Conservation (phyloP, 2,888 invertebrate genomes). For the Bombylius major region DNA sequence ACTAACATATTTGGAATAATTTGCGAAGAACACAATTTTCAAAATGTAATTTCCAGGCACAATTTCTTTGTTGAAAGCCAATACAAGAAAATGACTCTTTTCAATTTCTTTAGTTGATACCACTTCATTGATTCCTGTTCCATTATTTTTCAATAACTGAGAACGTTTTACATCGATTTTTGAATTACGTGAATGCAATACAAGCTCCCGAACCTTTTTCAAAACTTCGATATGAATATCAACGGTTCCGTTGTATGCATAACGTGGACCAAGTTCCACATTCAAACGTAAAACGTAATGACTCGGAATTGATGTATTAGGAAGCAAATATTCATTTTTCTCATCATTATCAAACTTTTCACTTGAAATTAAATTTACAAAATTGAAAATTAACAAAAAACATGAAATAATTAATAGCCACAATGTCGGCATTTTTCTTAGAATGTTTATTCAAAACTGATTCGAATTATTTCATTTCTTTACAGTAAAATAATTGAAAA, state of each 20-base stretch:
- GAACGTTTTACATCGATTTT: neutral
- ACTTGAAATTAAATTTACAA: too few species aligned
- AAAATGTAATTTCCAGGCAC: neutral
- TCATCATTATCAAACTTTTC: neutral
- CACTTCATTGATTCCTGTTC: neutral
- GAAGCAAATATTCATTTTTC: neutral
- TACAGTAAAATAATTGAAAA: too few species aligned
- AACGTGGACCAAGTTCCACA: neutral
- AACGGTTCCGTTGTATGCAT: slow-evolving; percentile 1
- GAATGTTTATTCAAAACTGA: too few species aligned
- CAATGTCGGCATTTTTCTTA: too few species aligned
- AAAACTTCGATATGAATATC: neutral
- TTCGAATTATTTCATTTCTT: too few species aligned
- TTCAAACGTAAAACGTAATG: slow-evolving; percentile 1
- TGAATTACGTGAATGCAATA: slow-evolving; percentile 1
- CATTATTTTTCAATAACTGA: neutral
- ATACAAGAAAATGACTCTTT: neutral
- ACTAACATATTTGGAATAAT: neutral
- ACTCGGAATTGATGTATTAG: slow-evolving; percentile 1
- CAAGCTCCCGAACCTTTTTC: neutral
- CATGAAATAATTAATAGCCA: too few species aligned
- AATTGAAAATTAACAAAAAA: too few species aligned
- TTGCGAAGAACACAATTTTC: neutral
- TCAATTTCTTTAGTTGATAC: neutral
- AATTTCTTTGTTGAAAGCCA: neutral